phyloP scores from a whole-genome alignment of 35 echinoderm and acorn worm genomes.

The Amphiura filiformis region DNA sequence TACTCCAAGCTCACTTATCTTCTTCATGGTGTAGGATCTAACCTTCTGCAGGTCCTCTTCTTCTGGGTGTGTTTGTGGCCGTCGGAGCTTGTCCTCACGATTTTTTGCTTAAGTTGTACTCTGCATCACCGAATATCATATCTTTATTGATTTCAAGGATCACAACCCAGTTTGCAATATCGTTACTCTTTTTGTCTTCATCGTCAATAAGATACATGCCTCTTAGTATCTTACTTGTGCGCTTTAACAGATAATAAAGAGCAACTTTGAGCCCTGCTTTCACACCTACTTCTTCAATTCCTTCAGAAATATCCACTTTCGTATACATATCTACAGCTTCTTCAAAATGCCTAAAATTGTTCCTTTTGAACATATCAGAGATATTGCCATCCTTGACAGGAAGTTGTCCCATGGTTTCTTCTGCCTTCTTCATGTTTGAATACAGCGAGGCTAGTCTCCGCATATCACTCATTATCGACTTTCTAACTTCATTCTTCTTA shows the following conservation, averaged over 20 bases:
- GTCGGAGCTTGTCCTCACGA: conserved; percentile 20
- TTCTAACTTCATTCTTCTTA: too few species aligned
- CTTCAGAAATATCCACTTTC: not conserved
- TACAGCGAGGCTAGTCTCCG: too few species aligned
- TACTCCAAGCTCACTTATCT: not conserved
- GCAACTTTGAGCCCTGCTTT: conserved; percentile 25
- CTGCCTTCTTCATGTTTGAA: too few species aligned
- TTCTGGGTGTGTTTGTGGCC: conserved; percentile 21
- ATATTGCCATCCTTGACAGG: not conserved
- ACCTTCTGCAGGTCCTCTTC: conserved; percentile 39
- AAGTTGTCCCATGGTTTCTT: too few species aligned
- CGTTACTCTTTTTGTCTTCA: conserved; percentile 10
- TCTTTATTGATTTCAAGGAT: conserved; percentile 39
- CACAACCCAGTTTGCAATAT: conserved; percentile 20
- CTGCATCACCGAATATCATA: conserved; percentile 35
- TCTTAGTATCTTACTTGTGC: conserved; percentile 33
- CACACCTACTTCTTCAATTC: not conserved
- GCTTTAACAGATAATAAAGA: conserved; percentile 39
- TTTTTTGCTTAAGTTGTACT: conserved; percentile 20
- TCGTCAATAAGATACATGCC: conserved; percentile 40
- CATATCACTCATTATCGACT: too few species aligned
- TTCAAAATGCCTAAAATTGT: conserved; percentile 52
- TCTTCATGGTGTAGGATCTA: conserved; percentile 34
- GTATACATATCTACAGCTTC: conserved; percentile 45
- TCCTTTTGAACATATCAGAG: conserved; percentile 31